Conservation (phyloP, 2,797 vertebrate genomes). For the Lophura swinhoii region DNA sequence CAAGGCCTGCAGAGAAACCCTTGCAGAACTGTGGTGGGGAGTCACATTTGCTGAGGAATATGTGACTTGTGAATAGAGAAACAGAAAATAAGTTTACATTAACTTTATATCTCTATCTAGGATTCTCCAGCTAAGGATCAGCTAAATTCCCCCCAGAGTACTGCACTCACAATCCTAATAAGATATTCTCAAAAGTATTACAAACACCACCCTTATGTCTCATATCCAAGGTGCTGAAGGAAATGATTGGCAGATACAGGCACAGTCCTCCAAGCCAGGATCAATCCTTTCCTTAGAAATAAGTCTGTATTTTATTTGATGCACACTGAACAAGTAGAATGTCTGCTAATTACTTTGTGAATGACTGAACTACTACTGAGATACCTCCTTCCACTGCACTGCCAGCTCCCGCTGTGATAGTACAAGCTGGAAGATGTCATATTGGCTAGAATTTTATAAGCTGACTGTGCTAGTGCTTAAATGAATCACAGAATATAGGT, state of each 20-base stretch:
- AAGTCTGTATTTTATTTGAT: neutral
- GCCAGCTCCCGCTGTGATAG: neutral
- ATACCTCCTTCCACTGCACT: neutral
- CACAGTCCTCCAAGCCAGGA: neutral
- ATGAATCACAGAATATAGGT: neutral
- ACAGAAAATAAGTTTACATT: neutral
- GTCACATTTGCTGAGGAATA: neutral
- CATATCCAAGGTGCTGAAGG: fast-evolving
- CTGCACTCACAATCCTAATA: neutral
- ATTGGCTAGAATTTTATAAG: neutral
- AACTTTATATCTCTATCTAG: neutral
- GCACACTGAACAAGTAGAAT: neutral
- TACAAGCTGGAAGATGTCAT: fast-evolving
- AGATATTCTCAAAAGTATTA: neutral
- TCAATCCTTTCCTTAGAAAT: neutral
- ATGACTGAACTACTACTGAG: neutral
- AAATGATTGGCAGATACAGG: neutral
- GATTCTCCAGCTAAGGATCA: neutral
- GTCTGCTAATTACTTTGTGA: neutral
- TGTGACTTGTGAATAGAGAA: neutral
- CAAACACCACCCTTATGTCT: neutral
- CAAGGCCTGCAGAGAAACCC: neutral
- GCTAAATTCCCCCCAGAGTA: neutral
- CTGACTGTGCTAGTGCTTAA: neutral
- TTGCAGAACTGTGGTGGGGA: neutral